Evolutionary conservation across 1,140 invertebrate species (phyloP), one percentile per base, ranked within the genome.

Genomic region (Stenopsyche tienmushanensis): DNA sequence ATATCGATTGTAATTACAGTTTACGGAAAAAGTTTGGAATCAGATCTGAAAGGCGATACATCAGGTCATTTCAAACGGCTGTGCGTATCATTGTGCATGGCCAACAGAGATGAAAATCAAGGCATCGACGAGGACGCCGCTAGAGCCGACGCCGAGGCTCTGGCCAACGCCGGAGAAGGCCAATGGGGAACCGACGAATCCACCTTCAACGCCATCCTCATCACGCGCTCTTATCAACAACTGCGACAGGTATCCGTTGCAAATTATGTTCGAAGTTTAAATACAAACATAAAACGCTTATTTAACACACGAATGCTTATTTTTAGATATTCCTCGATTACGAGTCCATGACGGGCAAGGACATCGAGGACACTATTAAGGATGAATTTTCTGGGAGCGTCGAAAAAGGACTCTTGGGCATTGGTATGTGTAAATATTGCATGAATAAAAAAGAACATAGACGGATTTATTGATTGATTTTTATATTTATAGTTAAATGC

Each of bases 51-150:
- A 73, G 91, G 89, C 20, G 97, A 99, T 73, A 97, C 96, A 17
- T 96, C 94, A 1, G 96, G 83, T 8, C 85, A 93, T 74, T 98
- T 98, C 80, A 92, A 92, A 77, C 87, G 94, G 59, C 80, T 99
- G 2, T 85, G 97, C 50, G 88, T 98, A 17, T 92, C 91, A 0
- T 77, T 93, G 44, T 86, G 87, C 53, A 88, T 92, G 83, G 91
- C 86, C 45, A 91, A 91, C 72, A 83, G 91, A 20, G 89, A 91
- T 76, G 91, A 94, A 80, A 88, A 90, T 76, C 86, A 89, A 17
- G 82, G 84, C 2, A 82, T 89, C 0, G 87, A 92, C 73, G 83
- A 86, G 66, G 82, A 75, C 1, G 84, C 83, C 13, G 90, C 90
- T 13, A 77, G 82, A 21, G 82, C 84, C 25, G 90, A 92, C 73